Evolutionary conservation across 2,113 vertebrate genomes (phyloP), one percentile per base, ranked within the genome.

Genomic region (Otolemur garnettii): DNA sequence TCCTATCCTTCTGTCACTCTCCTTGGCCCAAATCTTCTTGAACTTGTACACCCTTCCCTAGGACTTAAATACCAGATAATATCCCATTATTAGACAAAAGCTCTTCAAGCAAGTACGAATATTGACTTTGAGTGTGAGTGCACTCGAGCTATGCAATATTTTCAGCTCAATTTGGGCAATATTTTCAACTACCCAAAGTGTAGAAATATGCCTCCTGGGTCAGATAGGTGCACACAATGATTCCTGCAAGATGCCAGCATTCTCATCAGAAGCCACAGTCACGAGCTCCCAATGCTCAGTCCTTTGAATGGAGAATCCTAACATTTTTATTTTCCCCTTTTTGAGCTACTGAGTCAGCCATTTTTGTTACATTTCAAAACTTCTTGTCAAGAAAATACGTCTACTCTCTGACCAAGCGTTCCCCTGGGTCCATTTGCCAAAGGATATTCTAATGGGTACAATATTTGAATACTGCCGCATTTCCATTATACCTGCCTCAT

Each of bases 381-480:
- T 90, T 96, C 71, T 93, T 82, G 62, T 95, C 60, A 64, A 69
- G 84, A 72, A 94, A 90, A 92, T 72, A 24, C 1, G 0, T 87
- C 62, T 94, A 57, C n/a, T 78, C 45, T 24, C 66, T 53, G 75
- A 85, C 84, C 85, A 91, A 45, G 60, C 11, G 53, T 88, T 89
- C 93, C 82, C 88, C 69, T 68, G 3, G 0, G 19, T 95, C 94
- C 87, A 9, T 45, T 0, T 94, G 88, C 53, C 97, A 38, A 81
- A 91, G 78, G 10, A 26, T 96, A 78, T n/a, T 94, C 55, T 74
- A 6, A 96, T 93, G 66, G 91, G 75, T 42, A 64, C 62, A 87
- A 10, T 90, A 97, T 96, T 91, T 93, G 97, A 97, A 91, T 96
- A 59, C 55, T 19, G 50, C 21, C 60, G 0, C 60, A 62, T 93